Percentiles rank a stretch among this genome's conserved stretches.
Evolutionary conservation across 2,797 vertebrate genomes (phyloP).

Genomic region (Balearica regulorum): DNA sequence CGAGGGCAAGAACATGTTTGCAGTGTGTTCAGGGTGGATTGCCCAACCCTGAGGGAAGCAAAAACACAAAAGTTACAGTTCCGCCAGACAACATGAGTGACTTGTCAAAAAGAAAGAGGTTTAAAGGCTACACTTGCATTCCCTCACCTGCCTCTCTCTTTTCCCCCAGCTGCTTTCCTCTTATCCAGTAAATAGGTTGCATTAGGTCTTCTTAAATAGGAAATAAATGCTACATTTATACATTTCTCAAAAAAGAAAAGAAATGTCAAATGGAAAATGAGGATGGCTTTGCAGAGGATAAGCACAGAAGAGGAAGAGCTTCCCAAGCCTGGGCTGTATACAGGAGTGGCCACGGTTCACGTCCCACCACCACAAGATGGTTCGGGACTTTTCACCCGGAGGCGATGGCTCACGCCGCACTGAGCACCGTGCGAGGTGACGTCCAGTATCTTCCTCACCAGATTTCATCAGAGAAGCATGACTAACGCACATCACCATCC

Average conservation of each 20-base stretch:
- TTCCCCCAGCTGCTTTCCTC: not conserved
- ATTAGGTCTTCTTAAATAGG: slow-evolving; percentile 13
- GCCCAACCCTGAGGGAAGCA: slow-evolving; percentile 69
- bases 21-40: slow-evolving; percentile 63
- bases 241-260: not conserved
- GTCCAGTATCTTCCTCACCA: not conserved
- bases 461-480: not conserved
- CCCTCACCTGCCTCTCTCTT: not conserved
- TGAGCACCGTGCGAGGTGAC: not conserved
- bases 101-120: slow-evolving; percentile 29
- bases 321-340: not conserved
- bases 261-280: not conserved
- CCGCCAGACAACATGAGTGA: slow-evolving; percentile 58
- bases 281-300: not conserved
- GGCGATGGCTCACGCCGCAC: not conserved
- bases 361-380: rapidly evolving
- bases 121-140: slow-evolving; percentile 4
- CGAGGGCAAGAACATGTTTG: slow-evolving; percentile 8
- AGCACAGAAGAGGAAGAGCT: not conserved
- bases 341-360: not conserved
- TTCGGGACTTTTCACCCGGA: not conserved
- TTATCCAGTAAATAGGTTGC: not conserved
- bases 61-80: slow-evolving; percentile 69
- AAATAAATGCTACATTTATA: not conserved
- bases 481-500: not conserved